A percentile compares a stretch with the other conserved stretches of the same genome.
These are phyloP conservation scores for Daubentonia madagascariensis DNA, from an alignment of 2,113 vertebrate genomes.

Conservation along the genomic window DNA sequence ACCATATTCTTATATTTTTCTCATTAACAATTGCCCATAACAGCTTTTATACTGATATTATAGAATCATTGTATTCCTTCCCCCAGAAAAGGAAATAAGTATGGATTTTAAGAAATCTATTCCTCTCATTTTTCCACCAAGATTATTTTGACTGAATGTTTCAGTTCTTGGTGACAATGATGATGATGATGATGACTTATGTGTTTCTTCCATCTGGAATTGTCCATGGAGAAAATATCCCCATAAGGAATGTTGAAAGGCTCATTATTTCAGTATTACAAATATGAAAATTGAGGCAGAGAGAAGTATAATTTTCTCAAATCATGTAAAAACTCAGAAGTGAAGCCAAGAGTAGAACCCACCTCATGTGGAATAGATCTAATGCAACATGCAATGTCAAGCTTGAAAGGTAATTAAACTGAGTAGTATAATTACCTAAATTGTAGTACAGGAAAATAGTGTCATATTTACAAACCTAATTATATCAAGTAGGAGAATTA, in stretches of 20 bases:
- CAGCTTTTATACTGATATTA: neutral
- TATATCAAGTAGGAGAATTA: conserved; percentile 50
- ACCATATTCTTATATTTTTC: conserved; percentile 3
- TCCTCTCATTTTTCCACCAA: conserved; percentile 14
- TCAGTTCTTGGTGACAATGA: conserved; percentile 33
- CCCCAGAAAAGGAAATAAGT: conserved; percentile 36
- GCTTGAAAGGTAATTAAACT: conserved; percentile 62
- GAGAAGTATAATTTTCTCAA: conserved; percentile 67
- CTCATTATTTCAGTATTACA: conserved; percentile 56
- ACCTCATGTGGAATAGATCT: conserved; percentile 69
- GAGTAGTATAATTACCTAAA: conserved; percentile 60
- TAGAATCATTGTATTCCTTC: neutral
- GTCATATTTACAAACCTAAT: conserved; percentile 66
- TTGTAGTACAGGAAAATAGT: conserved; percentile 62
- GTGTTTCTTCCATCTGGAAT: conserved; percentile 54
- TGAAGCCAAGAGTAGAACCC: conserved; percentile 41
- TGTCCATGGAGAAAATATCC: conserved; percentile 50
- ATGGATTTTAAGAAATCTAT: conserved; percentile 24
- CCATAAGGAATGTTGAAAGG: conserved; percentile 29
- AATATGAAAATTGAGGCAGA: conserved; percentile 69
- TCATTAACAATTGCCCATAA: neutral
- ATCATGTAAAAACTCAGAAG: conserved; percentile 57
- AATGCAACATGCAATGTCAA: conserved; percentile 30
- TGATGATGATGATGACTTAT: neutral
- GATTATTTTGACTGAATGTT: conserved; percentile 40